Conservation (phyloP, 1,140 invertebrate species). For the Eufriesea mexicana region DNA sequence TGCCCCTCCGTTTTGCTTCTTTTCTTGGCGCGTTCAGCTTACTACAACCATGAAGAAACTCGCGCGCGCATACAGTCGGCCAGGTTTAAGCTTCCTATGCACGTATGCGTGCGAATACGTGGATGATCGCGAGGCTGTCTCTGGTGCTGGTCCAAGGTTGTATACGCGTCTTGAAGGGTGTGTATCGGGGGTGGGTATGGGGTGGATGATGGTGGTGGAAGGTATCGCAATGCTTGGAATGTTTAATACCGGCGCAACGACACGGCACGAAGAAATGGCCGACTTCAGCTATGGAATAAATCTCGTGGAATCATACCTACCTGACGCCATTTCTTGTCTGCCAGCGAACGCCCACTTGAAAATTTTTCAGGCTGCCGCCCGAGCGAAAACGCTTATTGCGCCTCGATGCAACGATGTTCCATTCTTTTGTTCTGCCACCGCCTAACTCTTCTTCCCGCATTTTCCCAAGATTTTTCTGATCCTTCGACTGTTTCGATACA, state of each 20-base stretch:
- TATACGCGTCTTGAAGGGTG: slow-evolving; percentile 31
- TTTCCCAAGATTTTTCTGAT: background rate
- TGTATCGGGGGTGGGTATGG: slow-evolving; percentile 41
- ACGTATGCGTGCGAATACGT: background rate
- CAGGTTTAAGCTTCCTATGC: background rate
- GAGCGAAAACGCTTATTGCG: slow-evolving; percentile 60
- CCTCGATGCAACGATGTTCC: background rate
- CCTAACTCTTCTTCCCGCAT: background rate
- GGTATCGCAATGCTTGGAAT: slow-evolving; percentile 77
- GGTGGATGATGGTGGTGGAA: slow-evolving; percentile 2
- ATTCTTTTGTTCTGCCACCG: background rate
- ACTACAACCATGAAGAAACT: background rate
- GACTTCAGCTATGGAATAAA: slow-evolving; percentile 75
- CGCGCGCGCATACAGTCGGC: background rate
- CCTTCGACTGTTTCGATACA: background rate
- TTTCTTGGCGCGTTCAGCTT: background rate
- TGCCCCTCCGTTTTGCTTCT: background rate
- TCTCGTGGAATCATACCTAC: slow-evolving; percentile 66
- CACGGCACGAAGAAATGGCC: slow-evolving; percentile 73
- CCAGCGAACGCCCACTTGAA: slow-evolving; percentile 44
- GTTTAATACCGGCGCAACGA: slow-evolving; percentile 78
- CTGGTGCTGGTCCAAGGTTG: slow-evolving; percentile 26
- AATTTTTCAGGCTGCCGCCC: slow-evolving; percentile 54
- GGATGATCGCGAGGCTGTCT: slow-evolving; percentile 24
- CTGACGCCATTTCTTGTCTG: slow-evolving; percentile 63